A percentile compares a stretch with the other conserved stretches of the same genome.
Evolutionary conservation across 2,113 vertebrate genomes (phyloP).

Genomic region (Oostethus manadensis): DNA sequence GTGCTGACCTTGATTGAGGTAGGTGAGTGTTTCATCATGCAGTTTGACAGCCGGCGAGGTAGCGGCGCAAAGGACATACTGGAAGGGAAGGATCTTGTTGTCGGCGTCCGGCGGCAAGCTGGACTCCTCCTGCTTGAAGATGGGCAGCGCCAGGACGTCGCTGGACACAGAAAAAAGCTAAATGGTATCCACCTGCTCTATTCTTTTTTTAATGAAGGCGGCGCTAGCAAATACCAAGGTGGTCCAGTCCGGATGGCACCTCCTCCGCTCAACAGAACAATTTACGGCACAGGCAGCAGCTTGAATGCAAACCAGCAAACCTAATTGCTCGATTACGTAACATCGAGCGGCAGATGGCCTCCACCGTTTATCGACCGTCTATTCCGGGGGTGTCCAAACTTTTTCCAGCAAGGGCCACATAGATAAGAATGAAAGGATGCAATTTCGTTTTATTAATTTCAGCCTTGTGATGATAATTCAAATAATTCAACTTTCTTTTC

Average conservation of each 20-base stretch:
- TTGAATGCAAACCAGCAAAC: background rate
- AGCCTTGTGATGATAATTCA: too few species aligned
- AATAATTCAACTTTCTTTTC: too few species aligned
- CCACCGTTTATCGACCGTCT: too few species aligned
- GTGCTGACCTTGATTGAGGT: conserved; percentile 94
- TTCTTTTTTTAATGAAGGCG: conserved; percentile 25
- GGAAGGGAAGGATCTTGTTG: conserved; percentile 93
- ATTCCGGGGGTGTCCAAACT: too few species aligned
- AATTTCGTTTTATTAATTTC: too few species aligned
- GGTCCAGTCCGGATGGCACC: conserved; percentile 23
- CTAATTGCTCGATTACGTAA: too few species aligned
- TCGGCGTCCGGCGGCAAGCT: conserved; percentile 85
- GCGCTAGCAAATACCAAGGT: conserved; percentile 45
- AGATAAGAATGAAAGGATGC: too few species aligned
- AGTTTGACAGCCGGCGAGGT: conserved; percentile 95
- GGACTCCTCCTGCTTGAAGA: conserved; percentile 98
- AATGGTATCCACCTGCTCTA: conserved; percentile 6
- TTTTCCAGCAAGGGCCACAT: too few species aligned
- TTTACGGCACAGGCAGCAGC: conserved; percentile 20
- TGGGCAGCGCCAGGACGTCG: conserved; percentile 94
- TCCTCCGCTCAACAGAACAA: conserved; percentile 46
- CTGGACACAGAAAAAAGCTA: conserved; percentile 52
- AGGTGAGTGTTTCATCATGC: conserved; percentile 96
- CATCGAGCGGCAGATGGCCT: too few species aligned
- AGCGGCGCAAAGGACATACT: conserved; percentile 94